A percentile compares a stretch with the other conserved stretches of the same genome.
These are phyloP conservation scores for Tringa solitaria DNA, from an alignment of 2,113 vertebrate genomes.

Conservation along the genomic window DNA sequence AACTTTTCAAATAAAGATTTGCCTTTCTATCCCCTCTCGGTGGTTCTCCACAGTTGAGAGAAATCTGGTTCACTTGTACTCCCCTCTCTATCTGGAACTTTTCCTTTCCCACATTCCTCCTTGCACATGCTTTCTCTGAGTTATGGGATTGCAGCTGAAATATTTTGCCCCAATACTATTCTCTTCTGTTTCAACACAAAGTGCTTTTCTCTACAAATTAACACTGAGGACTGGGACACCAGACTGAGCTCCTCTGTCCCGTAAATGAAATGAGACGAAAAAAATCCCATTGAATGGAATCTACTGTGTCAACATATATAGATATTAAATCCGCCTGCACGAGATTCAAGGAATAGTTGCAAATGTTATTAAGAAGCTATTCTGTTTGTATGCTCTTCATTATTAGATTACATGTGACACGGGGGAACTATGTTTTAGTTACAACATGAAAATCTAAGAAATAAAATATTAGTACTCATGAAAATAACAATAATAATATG, in stretches of 20 bases:
- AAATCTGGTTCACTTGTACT: not conserved
- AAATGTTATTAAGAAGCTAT: constrained; percentile 22
- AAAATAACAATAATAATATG: not conserved
- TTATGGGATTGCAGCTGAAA: not conserved
- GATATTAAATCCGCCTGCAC: not conserved
- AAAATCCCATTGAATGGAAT: not conserved
- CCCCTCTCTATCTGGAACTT: not conserved
- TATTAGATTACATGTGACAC: constrained; percentile 12
- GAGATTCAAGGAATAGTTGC: not conserved
- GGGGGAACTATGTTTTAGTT: not conserved
- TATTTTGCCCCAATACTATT: constrained; percentile 1
- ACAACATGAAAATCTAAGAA: not conserved
- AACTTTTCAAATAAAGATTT: not conserved
- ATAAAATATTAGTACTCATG: not conserved
- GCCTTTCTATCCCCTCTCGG: not conserved
- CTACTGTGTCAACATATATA: constrained; percentile 18
- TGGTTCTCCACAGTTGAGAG: not conserved
- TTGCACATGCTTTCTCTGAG: not conserved
- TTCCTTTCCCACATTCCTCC: not conserved
- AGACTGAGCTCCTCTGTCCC: not conserved
- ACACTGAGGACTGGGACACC: not conserved
- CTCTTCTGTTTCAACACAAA: constrained; percentile 21
- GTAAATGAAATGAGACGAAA: not conserved
- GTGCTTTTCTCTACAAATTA: constrained; percentile 12
- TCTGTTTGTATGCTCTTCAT: not conserved